Evolutionary conservation across 2,888 invertebrate species (phyloP).

Genomic region (Diloba caeruleocephala): DNA sequence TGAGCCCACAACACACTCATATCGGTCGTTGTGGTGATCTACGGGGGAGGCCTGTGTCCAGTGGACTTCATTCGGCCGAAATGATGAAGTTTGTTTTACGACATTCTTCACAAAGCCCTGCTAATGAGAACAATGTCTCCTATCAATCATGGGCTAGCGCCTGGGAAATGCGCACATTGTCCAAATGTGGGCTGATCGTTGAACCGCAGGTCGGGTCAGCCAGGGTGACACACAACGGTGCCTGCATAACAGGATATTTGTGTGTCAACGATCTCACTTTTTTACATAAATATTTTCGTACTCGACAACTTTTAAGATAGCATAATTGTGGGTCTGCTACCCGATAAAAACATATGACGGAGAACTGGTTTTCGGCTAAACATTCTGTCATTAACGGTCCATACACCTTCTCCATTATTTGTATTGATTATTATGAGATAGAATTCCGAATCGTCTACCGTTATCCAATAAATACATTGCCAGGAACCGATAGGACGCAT

Average conservation of each 20-base stretch:
- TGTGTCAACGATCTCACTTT: conserved; percentile 54
- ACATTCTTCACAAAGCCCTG: conserved; percentile 1
- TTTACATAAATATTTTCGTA: conserved; percentile 56
- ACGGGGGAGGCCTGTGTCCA: no score
- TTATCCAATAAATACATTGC: conserved; percentile 11
- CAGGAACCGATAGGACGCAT: background rate
- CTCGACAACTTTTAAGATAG: conserved; percentile 33
- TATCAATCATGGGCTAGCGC: conserved; percentile 38
- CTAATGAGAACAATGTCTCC: conserved; percentile 29
- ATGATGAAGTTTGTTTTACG: no score
- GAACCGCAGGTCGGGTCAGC: conserved; percentile 52
- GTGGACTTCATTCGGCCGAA: no score
- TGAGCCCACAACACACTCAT: no score
- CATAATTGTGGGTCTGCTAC: conserved; percentile 36
- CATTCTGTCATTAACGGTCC: conserved; percentile 42
- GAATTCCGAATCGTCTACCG: conserved; percentile 16
- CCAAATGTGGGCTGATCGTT: conserved; percentile 62
- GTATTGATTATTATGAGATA: conserved; percentile 30
- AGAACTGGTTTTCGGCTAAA: conserved; percentile 55
- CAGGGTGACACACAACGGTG: conserved; percentile 74
- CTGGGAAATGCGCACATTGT: conserved; percentile 62
- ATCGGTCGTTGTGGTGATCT: no score
- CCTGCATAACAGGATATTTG: conserved; percentile 53
- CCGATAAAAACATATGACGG: conserved; percentile 33
- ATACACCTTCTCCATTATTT: conserved; percentile 52